phyloP scores from a whole-genome alignment of 2,113 vertebrate genomes.

The Aegithalos caudatus region DNA sequence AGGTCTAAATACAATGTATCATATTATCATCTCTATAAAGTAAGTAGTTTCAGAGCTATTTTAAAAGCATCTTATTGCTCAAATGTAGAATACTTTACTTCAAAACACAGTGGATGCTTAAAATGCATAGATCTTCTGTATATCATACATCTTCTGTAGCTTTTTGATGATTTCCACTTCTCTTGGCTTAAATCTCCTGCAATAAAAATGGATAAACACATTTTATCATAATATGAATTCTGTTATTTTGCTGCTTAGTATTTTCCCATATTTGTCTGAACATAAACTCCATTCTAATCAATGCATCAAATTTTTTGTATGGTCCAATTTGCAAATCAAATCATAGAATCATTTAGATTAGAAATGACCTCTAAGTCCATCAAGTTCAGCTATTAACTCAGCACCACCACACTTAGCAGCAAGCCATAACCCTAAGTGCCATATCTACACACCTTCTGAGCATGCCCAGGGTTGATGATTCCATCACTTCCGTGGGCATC shows the following conservation, averaged over 20 bases:
- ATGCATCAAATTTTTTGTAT: neutral
- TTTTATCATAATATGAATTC: neutral
- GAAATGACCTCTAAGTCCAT: neutral
- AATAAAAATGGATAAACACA: constrained; percentile 19
- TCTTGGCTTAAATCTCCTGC: constrained; percentile 5
- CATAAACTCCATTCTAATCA: neutral
- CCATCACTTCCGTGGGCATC: neutral
- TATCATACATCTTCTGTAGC: neutral
- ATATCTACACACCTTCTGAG: neutral
- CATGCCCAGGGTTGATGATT: rapidly evolving
- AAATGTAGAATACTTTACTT: neutral
- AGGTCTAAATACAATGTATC: neutral
- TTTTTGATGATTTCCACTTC: neutral
- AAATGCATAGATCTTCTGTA: constrained; percentile 8
- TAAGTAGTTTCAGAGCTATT: neutral
- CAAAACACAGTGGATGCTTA: neutral
- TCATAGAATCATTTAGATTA: neutral
- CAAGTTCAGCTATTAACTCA: neutral
- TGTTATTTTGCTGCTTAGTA: neutral
- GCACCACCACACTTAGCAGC: neutral
- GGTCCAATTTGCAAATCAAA: neutral
- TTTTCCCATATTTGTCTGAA: neutral
- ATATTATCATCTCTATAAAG: neutral
- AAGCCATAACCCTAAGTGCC: neutral
- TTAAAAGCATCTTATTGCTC: neutral